These are phyloP conservation scores for Rhaphigaster nebulosa DNA, from an alignment of 2,888 invertebrate genomes.

Conservation along the genomic window DNA sequence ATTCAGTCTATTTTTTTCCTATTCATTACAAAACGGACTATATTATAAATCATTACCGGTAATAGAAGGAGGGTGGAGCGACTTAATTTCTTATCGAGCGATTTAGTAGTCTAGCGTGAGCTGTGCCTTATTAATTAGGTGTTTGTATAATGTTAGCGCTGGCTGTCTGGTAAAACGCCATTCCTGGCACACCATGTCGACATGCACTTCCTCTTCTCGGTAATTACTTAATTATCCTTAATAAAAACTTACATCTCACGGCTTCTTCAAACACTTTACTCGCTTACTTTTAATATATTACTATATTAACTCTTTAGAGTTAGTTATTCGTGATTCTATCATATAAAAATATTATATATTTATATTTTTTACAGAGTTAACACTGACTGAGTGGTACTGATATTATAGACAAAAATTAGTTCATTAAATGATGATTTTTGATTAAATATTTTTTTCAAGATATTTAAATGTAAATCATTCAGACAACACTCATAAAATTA, in stretches of 20 bases:
- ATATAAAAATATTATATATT: too few species aligned
- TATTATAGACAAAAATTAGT: too few species aligned
- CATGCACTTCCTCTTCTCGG: neutral
- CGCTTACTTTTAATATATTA: neutral
- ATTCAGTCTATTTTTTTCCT: neutral
- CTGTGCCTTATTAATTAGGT: constrained; percentile 30
- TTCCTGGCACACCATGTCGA: neutral
- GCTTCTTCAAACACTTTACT: neutral
- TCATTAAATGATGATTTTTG: too few species aligned
- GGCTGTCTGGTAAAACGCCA: constrained; percentile 28
- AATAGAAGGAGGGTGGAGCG: neutral
- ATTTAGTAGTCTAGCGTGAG: constrained; percentile 2
- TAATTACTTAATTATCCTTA: constrained; percentile 29
- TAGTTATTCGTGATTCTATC: neutral
- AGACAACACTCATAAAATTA: too few species aligned
- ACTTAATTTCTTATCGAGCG: constrained; percentile 11
- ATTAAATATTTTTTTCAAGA: too few species aligned
- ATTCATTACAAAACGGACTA: neutral
- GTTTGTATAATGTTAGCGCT: constrained; percentile 25
- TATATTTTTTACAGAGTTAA: too few species aligned
- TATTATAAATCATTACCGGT: neutral
- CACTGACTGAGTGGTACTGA: too few species aligned
- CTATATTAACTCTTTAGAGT: neutral
- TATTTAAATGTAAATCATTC: too few species aligned
- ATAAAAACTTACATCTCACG: neutral